Conservation (phyloP, 2,113 vertebrate genomes). For the Mesembrinibis cayennensis region DNA sequence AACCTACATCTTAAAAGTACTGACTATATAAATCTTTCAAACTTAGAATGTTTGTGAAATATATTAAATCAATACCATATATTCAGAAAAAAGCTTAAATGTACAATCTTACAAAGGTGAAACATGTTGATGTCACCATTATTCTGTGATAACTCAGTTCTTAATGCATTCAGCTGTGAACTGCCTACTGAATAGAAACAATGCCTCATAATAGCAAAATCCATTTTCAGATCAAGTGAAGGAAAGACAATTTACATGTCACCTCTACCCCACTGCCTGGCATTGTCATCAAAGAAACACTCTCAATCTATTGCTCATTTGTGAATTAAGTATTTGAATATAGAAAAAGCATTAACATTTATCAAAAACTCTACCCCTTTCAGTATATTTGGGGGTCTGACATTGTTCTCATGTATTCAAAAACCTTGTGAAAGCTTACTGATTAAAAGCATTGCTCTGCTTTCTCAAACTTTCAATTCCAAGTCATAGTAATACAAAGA, state of each 20-base stretch:
- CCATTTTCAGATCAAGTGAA: conserved; percentile 44
- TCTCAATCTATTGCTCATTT: conserved; percentile 2
- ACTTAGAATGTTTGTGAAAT: neutral
- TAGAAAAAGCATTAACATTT: neutral
- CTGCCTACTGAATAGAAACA: conserved; percentile 47
- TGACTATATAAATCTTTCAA: neutral
- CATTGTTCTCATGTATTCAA: neutral
- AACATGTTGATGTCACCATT: conserved; percentile 35
- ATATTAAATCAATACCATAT: conserved; percentile 13
- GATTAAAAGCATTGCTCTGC: neutral
- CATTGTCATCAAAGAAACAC: conserved; percentile 3
- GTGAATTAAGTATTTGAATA: conserved; percentile 3
- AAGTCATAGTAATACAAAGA: neutral
- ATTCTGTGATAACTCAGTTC: conserved; percentile 19
- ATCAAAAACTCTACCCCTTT: neutral
- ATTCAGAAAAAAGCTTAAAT: conserved; percentile 11
- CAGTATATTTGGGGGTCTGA: neutral
- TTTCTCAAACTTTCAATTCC: neutral
- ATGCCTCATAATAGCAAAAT: conserved; percentile 49
- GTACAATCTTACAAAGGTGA: conserved; percentile 5
- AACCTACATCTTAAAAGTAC: neutral
- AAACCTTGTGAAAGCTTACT: neutral
- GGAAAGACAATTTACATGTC: conserved; percentile 40
- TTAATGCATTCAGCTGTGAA: conserved; percentile 49
- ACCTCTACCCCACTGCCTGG: neutral